Percentiles rank a stretch among this genome's conserved stretches.
These are phyloP conservation scores for Volucella inanis DNA, from an alignment of 2,888 invertebrate species.

Conservation along the genomic window DNA sequence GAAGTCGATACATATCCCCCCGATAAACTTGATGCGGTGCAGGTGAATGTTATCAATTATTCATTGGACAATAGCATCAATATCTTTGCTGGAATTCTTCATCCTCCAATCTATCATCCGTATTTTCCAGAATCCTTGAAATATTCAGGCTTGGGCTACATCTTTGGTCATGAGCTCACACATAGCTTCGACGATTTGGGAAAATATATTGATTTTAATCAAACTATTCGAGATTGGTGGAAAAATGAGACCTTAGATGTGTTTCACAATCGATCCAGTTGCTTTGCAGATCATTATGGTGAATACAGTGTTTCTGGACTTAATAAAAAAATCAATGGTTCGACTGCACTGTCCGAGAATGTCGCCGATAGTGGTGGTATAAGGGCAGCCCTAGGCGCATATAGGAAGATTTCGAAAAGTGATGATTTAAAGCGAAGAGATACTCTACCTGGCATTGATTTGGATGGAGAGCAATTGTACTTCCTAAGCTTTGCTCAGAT, in stretches of 20 bases:
- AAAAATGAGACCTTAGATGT: conserved; percentile 77
- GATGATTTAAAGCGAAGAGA: conserved; percentile 74
- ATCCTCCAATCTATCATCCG: conserved; percentile 79
- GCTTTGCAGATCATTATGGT: conserved; percentile 79
- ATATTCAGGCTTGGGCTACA: conserved; percentile 80
- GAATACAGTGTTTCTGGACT: conserved; percentile 79
- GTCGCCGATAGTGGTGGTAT: conserved; percentile 81
- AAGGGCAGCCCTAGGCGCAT: conserved; percentile 78
- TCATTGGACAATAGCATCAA: conserved; percentile 80
- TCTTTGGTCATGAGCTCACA: conserved; percentile 81
- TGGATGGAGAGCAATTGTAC: conserved; percentile 80
- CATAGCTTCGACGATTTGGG: conserved; percentile 80
- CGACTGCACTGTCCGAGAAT: conserved; percentile 79
- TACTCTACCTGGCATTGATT: conserved; percentile 79
- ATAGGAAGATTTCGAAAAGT: conserved; percentile 78
- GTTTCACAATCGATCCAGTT: conserved; percentile 78
- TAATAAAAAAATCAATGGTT: conserved; percentile 77
- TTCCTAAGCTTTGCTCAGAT: conserved; percentile 80
- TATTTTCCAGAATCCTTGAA: conserved; percentile 80
- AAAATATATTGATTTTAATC: conserved; percentile 76
- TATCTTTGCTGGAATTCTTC: conserved; percentile 80
- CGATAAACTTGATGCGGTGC: conserved; percentile 77
- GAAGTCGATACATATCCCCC: conserved; percentile 76
- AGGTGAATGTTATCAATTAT: conserved; percentile 81
- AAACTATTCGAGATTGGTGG: conserved; percentile 78